Conservation (phyloP, 1,140 invertebrate species). For the Cotesia glomerata region DNA sequence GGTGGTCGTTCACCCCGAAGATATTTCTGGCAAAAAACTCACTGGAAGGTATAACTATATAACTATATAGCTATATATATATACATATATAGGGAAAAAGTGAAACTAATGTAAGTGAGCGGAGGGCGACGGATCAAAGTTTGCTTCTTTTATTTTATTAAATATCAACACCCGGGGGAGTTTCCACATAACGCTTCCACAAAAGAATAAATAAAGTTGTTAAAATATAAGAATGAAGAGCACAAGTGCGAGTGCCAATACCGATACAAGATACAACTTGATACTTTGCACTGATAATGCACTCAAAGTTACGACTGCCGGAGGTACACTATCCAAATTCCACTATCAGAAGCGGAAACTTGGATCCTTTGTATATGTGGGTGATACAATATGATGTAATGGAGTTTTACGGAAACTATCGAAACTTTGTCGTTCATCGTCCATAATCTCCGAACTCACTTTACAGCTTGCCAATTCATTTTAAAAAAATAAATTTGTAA, state of each 20-base stretch:
- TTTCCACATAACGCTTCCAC: too few species aligned
- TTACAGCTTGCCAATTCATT: background rate
- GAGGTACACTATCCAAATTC: slow-evolving; percentile 28
- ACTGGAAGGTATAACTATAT: background rate
- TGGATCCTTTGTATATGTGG: slow-evolving; percentile 7
- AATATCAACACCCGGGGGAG: too few species aligned
- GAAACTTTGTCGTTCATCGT: slow-evolving; percentile 7
- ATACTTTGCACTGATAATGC: slow-evolving; percentile 30
- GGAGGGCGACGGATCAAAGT: too few species aligned
- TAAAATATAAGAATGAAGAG: background rate
- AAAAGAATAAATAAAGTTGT: too few species aligned
- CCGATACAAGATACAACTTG: slow-evolving; percentile 23
- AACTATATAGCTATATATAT: background rate
- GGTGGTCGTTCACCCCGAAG: too few species aligned
- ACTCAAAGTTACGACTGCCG: slow-evolving; percentile 28
- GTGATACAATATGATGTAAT: too few species aligned
- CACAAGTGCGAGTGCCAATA: background rate
- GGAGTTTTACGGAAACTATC: slow-evolving; percentile 10
- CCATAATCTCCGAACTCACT: background rate
- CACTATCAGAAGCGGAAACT: slow-evolving; percentile 20
- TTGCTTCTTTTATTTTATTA: too few species aligned
- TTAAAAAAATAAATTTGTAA: too few species aligned
- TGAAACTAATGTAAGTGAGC: background rate
- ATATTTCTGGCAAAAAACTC: too few species aligned
- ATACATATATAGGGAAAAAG: background rate